phyloP scores from a whole-genome alignment of 2,888 invertebrate species.

The Ochropleura leucogaster region DNA sequence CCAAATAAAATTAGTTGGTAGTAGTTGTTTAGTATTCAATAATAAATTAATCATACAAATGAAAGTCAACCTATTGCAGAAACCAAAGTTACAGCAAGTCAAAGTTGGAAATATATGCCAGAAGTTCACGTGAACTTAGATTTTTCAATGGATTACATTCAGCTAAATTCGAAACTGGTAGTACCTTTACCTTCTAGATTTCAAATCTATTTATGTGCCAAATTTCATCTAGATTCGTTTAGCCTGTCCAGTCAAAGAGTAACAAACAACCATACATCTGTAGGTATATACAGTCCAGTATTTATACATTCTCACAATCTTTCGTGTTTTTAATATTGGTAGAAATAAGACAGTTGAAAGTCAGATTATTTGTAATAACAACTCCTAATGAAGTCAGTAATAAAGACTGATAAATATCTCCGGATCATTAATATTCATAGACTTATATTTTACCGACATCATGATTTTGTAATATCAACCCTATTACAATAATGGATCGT shows the following conservation, averaged over 20 bases:
- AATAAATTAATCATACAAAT: not conserved
- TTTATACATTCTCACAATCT: too few species aligned
- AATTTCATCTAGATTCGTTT: too few species aligned
- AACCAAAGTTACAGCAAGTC: not conserved
- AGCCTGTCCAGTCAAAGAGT: too few species aligned
- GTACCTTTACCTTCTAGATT: not conserved
- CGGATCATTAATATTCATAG: constrained; percentile 24
- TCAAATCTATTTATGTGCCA: too few species aligned
- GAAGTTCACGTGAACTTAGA: not conserved
- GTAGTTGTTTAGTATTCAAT: not conserved
- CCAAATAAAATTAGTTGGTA: not conserved
- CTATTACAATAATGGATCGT: not conserved
- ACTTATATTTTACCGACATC: constrained; percentile 4
- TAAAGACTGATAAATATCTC: not conserved
- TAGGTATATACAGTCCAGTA: too few species aligned
- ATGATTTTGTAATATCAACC: constrained; percentile 3
- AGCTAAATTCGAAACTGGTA: not conserved
- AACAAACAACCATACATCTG: too few species aligned
- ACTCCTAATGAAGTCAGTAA: constrained; percentile 8
- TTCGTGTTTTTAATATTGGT: too few species aligned
- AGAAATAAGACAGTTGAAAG: too few species aligned
- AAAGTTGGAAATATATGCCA: not conserved
- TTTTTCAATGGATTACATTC: not conserved
- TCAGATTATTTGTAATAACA: not conserved
- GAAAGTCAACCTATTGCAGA: not conserved